Percentiles rank a stretch among this genome's conserved stretches.
phyloP scores from a whole-genome alignment of 2,113 vertebrate genomes.

The Nothoprocta pentlandii region DNA sequence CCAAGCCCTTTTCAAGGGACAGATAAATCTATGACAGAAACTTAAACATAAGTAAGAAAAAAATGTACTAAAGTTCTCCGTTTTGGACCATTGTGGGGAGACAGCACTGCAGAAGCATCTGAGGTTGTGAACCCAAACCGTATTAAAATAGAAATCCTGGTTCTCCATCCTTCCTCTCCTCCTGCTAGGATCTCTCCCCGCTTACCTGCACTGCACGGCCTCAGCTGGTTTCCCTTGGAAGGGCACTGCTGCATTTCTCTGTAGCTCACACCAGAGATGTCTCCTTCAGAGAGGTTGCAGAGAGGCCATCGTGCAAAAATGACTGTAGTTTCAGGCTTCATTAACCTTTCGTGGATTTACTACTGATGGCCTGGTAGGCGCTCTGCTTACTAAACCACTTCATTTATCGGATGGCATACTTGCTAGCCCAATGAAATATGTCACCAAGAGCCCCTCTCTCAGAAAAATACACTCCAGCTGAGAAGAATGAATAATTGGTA shows the following conservation, averaged over 20 bases:
- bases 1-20: neutral
- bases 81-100: neutral
- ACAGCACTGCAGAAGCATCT: neutral
- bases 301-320: slow-evolving; percentile 21
- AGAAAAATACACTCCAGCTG: neutral
- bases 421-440: slow-evolving; percentile 8
- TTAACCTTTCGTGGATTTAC: slow-evolving; percentile 42
- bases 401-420: neutral
- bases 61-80: neutral
- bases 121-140: neutral
- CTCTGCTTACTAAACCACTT: slow-evolving; percentile 35
- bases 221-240: neutral
- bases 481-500: neutral
- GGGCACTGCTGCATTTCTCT: neutral
- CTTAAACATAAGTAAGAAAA: neutral
- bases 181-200: neutral
- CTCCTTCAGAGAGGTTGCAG: neutral
- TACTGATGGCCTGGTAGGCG: neutral
- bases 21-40: neutral
- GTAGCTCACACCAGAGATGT: neutral
- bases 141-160: neutral
- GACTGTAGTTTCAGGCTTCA: slow-evolving; percentile 16
- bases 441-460: neutral
- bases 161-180: neutral
- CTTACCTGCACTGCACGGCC: neutral